These are phyloP conservation scores for Pogonomyrmex barbatus DNA, from an alignment of 1,140 invertebrate genomes.

Conservation along the genomic window DNA sequence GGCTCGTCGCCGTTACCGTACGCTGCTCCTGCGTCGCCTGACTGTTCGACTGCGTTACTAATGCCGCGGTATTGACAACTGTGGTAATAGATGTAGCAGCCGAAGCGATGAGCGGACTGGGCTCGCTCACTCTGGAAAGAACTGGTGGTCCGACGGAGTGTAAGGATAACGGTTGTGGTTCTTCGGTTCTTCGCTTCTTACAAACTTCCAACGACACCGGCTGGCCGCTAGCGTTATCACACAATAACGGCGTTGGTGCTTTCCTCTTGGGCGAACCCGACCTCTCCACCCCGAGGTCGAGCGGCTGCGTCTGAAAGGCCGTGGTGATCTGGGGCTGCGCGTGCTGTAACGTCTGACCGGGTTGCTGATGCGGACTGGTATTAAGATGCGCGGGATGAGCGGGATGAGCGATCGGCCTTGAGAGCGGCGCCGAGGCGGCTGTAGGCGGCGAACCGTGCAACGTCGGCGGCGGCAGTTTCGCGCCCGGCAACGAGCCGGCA, in stretches of 20 bases:
- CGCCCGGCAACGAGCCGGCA: conserved; percentile 85
- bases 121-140: conserved; percentile 88
- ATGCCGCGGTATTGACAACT: conserved; percentile 88
- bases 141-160: conserved; percentile 84
- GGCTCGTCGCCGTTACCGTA: conserved; percentile 79
- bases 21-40: conserved; percentile 75
- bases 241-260: conserved; percentile 81
- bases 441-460: conserved; percentile 86
- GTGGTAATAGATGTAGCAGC: conserved; percentile 91
- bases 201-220: conserved; percentile 86
- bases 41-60: conserved; percentile 77
- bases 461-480: conserved; percentile 86
- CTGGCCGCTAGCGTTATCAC: conserved; percentile 78
- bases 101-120: conserved; percentile 90
- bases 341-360: conserved; percentile 75
- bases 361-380: conserved; percentile 82
- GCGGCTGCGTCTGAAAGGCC: conserved; percentile 89
- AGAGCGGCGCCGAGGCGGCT: conserved; percentile 81
- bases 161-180: conserved; percentile 80
- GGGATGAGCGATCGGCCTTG: conserved; percentile 83
- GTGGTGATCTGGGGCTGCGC: conserved; percentile 70
- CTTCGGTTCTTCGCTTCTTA: conserved; percentile 84
- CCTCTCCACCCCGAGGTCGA: conserved; percentile 90
- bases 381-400: conserved; percentile 75
- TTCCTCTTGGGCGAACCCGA: conserved; percentile 88